Percentiles rank a stretch among this genome's conserved stretches.
phyloP scores from a whole-genome alignment of 1,140 invertebrate species.

The Wiebesia pumilae region DNA sequence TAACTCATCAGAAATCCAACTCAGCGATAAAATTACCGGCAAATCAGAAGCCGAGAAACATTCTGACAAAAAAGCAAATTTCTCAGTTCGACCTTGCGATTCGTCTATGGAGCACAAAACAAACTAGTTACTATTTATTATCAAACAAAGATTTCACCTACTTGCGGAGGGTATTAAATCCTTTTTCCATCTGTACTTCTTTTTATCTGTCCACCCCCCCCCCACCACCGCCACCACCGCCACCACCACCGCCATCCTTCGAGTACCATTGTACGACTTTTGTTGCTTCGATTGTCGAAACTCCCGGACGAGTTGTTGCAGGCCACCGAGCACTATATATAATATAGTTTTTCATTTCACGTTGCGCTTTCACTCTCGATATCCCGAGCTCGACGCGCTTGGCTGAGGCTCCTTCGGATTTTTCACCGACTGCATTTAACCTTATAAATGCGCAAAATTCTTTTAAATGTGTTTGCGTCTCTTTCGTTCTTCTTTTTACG shows the following conservation, averaged over 20 bases:
- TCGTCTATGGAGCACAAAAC: conserved; percentile 31
- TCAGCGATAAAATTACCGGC: not conserved
- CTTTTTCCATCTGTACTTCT: not conserved
- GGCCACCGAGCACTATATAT: not conserved
- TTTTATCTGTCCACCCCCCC: not conserved
- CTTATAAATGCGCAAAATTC: not conserved
- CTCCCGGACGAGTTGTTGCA: not conserved
- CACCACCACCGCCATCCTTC: not conserved
- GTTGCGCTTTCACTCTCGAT: conserved; percentile 36
- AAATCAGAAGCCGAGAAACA: not conserved
- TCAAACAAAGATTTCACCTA: conserved; percentile 10
- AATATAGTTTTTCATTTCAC: conserved; percentile 16
- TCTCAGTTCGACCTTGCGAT: conserved; percentile 12
- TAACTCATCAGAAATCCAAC: not conserved
- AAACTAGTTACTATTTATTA: not conserved
- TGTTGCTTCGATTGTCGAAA: conserved; percentile 5
- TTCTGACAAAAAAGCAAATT: not conserved
- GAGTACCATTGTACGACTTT: not conserved
- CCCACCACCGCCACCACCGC: not conserved
- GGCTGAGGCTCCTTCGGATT: not conserved
- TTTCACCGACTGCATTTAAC: not conserved
- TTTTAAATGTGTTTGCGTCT: not conserved
- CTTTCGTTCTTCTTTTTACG: not conserved
- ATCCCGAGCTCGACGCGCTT: not conserved
- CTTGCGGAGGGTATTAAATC: not conserved